Percentiles rank a stretch among this genome's conserved stretches.
These are phyloP conservation scores for Odontomyia ornata DNA, from an alignment of 2,888 invertebrate species.

Conservation along the genomic window DNA sequence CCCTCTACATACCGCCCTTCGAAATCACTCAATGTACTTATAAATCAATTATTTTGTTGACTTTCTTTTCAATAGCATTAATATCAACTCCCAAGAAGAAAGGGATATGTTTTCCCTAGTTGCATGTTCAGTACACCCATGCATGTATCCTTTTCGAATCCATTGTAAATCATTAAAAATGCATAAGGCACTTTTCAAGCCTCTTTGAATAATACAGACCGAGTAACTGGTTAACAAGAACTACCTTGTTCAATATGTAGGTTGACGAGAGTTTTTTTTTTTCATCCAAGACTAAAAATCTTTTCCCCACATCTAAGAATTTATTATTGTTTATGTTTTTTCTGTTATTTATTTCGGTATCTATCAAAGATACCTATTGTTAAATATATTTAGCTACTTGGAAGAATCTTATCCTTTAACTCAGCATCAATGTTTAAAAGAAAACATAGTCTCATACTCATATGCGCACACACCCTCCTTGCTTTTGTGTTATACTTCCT, in stretches of 20 bases:
- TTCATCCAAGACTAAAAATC: neutral
- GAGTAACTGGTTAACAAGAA: constrained; percentile 25
- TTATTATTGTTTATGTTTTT: constrained; percentile 39
- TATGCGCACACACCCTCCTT: neutral
- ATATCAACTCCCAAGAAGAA: constrained; percentile 31
- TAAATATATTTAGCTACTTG: constrained; percentile 1
- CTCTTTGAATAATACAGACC: constrained; percentile 20
- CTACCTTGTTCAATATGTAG: neutral
- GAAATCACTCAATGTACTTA: constrained; percentile 24
- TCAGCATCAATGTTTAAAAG: too few species aligned
- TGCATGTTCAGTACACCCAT: constrained; percentile 6
- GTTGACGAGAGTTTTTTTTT: too few species aligned
- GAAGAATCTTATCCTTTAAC: constrained; percentile 15
- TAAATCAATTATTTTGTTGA: constrained; percentile 43
- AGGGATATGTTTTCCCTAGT: constrained; percentile 6
- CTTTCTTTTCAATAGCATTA: constrained; percentile 35
- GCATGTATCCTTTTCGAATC: constrained; percentile 37
- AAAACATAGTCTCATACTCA: neutral
- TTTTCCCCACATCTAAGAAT: constrained; percentile 5
- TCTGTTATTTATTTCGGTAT: neutral
- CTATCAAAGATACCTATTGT: constrained; percentile 1
- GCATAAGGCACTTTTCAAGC: constrained; percentile 37
- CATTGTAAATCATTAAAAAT: constrained; percentile 44
- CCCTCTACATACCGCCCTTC: neutral
- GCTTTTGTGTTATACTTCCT: neutral